Percentiles rank a stretch among this genome's conserved stretches.
phyloP scores from a whole-genome alignment of 2,888 invertebrate species.

The Nudaria mundana region DNA sequence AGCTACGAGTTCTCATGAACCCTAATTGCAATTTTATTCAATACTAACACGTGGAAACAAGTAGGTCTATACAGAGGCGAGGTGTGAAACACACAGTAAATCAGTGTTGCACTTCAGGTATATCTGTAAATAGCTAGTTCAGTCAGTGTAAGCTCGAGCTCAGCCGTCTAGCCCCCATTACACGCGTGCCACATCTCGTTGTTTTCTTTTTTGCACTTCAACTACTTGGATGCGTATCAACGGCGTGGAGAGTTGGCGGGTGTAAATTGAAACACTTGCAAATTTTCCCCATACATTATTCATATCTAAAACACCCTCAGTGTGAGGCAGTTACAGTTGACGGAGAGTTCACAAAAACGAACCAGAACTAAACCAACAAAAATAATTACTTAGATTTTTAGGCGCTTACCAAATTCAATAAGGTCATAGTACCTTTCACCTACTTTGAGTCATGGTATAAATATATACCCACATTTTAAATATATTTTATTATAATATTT shows the following conservation, averaged over 20 bases:
- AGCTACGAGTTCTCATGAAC: neutral
- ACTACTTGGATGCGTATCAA: constrained; percentile 68
- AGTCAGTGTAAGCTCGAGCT: constrained; percentile 18
- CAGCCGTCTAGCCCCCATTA: constrained; percentile 22
- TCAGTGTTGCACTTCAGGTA: constrained; percentile 27
- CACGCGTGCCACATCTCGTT: constrained; percentile 51
- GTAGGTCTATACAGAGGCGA: constrained; percentile 10
- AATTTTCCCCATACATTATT: constrained; percentile 80
- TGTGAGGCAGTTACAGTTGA: constrained; percentile 62
- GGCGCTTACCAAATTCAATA: too few relatives aligned
- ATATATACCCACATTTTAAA: too few relatives aligned
- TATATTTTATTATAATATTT: too few relatives aligned
- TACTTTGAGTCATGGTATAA: too few relatives aligned
- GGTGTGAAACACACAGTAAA: constrained; percentile 23
- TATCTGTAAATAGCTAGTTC: constrained; percentile 34
- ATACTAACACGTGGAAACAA: constrained; percentile 6
- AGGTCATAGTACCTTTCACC: too few relatives aligned
- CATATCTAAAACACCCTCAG: constrained; percentile 71
- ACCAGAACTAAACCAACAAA: constrained; percentile 47
- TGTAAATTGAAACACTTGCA: constrained; percentile 82
- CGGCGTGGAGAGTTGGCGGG: constrained; percentile 68
- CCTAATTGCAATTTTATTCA: constrained; percentile 5
- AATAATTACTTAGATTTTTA: too few relatives aligned
- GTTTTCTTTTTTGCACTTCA: constrained; percentile 77
- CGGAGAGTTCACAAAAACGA: constrained; percentile 54